These are phyloP conservation scores for Eupithecia centaureata DNA, from an alignment of 2,888 invertebrate genomes.

Conservation along the genomic window DNA sequence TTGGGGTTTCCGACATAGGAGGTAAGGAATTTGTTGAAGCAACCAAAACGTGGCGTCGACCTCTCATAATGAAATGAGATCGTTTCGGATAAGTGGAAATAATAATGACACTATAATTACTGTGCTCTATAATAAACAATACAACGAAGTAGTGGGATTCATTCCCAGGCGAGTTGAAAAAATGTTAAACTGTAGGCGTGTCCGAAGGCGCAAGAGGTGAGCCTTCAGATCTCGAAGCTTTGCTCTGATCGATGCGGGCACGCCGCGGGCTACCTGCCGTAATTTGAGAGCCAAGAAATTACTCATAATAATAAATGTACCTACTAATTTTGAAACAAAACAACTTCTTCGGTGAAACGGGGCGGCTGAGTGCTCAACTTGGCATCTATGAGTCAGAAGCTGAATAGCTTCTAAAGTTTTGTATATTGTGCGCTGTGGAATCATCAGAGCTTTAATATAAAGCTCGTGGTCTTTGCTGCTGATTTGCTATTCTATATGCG, in stretches of 20 bases:
- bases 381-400: conserved; percentile 61
- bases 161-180: conserved; percentile 73
- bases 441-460: conserved; percentile 1
- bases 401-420: conserved; percentile 34
- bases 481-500: conserved; percentile 13
- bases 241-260: conserved; percentile 62
- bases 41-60: conserved; percentile 35
- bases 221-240: conserved; percentile 62
- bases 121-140: conserved; percentile 74
- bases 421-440: conserved; percentile 15
- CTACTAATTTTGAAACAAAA: conserved; percentile 75
- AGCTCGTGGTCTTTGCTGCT: conserved; percentile 1
- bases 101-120: conserved; percentile 72
- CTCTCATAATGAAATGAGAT: conserved; percentile 39
- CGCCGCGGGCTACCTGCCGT: conserved; percentile 81
- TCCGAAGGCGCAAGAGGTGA: conserved; percentile 62
- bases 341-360: conserved; percentile 58
- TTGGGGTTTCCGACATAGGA: conserved; percentile 13
- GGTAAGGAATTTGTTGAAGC: conserved; percentile 12
- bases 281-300: conserved; percentile 80
- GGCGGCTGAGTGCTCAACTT: conserved; percentile 51
- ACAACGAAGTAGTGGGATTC: conserved; percentile 69
- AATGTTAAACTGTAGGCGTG: conserved; percentile 82
- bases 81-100: conserved; percentile 50
- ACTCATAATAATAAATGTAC: conserved; percentile 81